These are phyloP conservation scores for Gymnoscopelus braueri DNA, from an alignment of 2,797 vertebrate species.

Conservation along the genomic window DNA sequence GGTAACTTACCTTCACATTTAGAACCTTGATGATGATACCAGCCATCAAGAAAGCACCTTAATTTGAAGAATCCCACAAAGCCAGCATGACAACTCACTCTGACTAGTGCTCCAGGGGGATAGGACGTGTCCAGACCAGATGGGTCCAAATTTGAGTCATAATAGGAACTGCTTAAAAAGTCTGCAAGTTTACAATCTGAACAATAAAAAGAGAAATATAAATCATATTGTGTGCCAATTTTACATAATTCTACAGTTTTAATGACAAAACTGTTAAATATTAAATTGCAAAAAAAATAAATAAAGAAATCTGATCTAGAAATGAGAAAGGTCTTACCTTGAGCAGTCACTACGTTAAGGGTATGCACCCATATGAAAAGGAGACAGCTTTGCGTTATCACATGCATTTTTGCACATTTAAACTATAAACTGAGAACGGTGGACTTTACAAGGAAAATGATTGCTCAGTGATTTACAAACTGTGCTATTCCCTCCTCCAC, in stretches of 20 bases:
- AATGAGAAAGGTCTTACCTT: constrained; percentile 54
- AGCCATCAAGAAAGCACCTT: constrained; percentile 36
- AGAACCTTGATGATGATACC: not conserved
- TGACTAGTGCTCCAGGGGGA: not conserved
- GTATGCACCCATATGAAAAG: constrained; percentile 56
- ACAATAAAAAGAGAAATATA: not conserved
- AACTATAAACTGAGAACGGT: constrained; percentile 15
- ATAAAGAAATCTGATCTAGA: not conserved
- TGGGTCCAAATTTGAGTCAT: constrained; percentile 51
- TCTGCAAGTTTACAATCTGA: constrained; percentile 40
- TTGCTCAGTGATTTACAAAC: constrained; percentile 60
- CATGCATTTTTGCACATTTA: constrained; percentile 52
- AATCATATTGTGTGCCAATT: not conserved
- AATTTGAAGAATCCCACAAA: constrained; percentile 67
- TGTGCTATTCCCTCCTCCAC: constrained; percentile 35
- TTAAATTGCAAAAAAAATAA: not conserved
- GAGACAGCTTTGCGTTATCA: constrained; percentile 26
- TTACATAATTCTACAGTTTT: not conserved
- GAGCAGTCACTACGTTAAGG: constrained; percentile 45
- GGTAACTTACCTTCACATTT: constrained; percentile 70
- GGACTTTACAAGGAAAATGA: constrained; percentile 18
- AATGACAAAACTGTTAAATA: not conserved
- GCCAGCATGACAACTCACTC: constrained; percentile 66
- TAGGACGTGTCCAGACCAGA: constrained; percentile 36
- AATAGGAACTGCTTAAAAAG: rapidly evolving